Conservation (phyloP, 2,888 invertebrate genomes). For the Eustalomyia histrio region DNA sequence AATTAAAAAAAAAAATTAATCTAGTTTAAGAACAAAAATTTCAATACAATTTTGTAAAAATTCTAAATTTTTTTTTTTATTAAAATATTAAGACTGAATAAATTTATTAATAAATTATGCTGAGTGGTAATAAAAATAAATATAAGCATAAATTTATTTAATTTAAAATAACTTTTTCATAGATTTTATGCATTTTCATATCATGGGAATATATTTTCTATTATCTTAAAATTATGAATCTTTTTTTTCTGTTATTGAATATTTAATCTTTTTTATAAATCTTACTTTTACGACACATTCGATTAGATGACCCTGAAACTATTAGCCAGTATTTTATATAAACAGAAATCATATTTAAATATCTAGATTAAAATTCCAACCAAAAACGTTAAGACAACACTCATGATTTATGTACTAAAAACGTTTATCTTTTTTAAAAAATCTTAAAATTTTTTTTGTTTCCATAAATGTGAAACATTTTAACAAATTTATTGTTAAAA, state of each 20-base stretch:
- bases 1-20: too few species aligned
- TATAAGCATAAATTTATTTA: too few species aligned
- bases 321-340: constrained; percentile 17
- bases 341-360: constrained; percentile 20
- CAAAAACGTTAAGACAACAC: not conserved
- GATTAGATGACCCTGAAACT: constrained; percentile 56
- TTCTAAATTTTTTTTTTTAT: too few species aligned
- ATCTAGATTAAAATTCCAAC: constrained; percentile 42
- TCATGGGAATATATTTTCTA: not conserved
- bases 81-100: too few species aligned
- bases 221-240: not conserved
- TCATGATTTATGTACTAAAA: constrained; percentile 43
- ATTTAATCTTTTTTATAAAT: constrained; percentile 24
- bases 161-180: too few species aligned
- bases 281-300: constrained; percentile 30
- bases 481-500: constrained; percentile 74
- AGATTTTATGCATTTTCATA: not conserved
- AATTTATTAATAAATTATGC: too few species aligned
- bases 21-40: too few species aligned
- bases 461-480: constrained; percentile 61
- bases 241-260: constrained; percentile 2
- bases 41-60: too few species aligned
- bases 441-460: constrained; percentile 36
- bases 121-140: too few species aligned
- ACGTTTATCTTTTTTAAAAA: constrained; percentile 41